Evolutionary conservation across 2,888 invertebrate species (phyloP).

Genomic region (Lutraria lutraria): DNA sequence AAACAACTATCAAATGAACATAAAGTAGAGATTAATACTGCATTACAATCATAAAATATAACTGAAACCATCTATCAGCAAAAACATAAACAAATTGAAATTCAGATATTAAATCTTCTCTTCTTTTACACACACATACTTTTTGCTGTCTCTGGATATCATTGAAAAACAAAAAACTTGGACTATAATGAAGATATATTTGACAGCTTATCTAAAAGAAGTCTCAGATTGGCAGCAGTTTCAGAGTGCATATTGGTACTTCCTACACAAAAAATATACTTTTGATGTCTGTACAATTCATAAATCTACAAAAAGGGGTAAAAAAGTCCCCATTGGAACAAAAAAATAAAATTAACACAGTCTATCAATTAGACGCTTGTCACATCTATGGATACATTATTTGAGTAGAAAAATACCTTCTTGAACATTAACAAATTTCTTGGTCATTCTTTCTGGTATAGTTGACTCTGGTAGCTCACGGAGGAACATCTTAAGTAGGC

Average conservation of each 20-base stretch:
- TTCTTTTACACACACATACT: background rate
- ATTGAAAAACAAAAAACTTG: background rate
- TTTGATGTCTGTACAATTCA: too few species aligned
- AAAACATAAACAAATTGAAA: constrained; percentile 3
- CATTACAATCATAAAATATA: background rate
- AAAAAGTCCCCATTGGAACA: too few species aligned
- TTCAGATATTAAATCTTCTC: background rate
- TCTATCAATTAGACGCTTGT: too few species aligned
- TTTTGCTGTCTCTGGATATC: background rate
- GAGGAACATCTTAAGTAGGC: constrained; percentile 89
- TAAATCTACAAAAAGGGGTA: too few species aligned
- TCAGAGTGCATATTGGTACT: background rate
- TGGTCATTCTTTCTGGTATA: constrained; percentile 87
- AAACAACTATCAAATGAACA: background rate
- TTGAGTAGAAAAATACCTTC: constrained; percentile 77
- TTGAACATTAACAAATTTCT: constrained; percentile 84
- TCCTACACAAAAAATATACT: too few species aligned
- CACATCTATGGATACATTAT: too few species aligned
- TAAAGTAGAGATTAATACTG: background rate
- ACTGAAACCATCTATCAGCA: background rate
- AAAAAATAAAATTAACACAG: too few species aligned
- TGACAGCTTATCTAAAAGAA: background rate
- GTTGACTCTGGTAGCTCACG: constrained; percentile 88
- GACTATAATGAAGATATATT: background rate
- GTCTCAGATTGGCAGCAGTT: background rate